Evolutionary conservation across 1,140 invertebrate species (phyloP), one percentile per base, ranked within the genome.

Genomic region (Ceratoteleas bidentatus): DNA sequence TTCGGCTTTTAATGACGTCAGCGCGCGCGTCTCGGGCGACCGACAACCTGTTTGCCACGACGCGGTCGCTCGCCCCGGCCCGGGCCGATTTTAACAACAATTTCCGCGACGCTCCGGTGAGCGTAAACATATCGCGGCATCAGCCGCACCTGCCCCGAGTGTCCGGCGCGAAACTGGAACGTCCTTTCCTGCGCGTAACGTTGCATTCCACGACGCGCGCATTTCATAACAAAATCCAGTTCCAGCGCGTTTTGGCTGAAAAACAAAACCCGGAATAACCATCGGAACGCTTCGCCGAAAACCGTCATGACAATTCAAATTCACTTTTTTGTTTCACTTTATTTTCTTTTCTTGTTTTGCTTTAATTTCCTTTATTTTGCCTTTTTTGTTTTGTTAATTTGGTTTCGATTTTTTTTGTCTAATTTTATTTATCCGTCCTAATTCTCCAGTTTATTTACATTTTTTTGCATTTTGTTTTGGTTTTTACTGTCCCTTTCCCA

Each of bases 1-100:
- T 76, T 68, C 56, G 61, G 61, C 40, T 64, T 65, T 65, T 49
- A 50, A 65, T 58, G 70, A 65, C 70, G 70, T 58, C 70, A 58
- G 10, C 49, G 52, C 54, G 52, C 49, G 15, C n/a, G n/a, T n/a
- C n/a, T n/a, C n/a, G n/a, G 58, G 34, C 52, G 60, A 70, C 60
- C 60, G 60, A 50, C 33, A 73, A 64, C 69, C 60, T 57, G 69
- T 49, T 64, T 40, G 60, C 60, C 38, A 62, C 32, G 50, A 73
- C 50, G 52, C 32, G 34, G 43, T 62, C 53, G 45, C 49, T 64
- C 61, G 32, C 9, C 40, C 32, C 24, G 15, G 13, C 43, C n/a
- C n/a, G 47, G 43, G n/a, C n/a, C n/a, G n/a, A n/a, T n/a, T n/a
- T n/a, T n/a, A n/a, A n/a, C n/a, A n/a, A n/a, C n/a, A n/a, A n/a